Percentiles rank a stretch among this genome's conserved stretches.
These are phyloP conservation scores for Vesta saturnalis DNA, from an alignment of 2,888 invertebrate genomes.

Conservation along the genomic window DNA sequence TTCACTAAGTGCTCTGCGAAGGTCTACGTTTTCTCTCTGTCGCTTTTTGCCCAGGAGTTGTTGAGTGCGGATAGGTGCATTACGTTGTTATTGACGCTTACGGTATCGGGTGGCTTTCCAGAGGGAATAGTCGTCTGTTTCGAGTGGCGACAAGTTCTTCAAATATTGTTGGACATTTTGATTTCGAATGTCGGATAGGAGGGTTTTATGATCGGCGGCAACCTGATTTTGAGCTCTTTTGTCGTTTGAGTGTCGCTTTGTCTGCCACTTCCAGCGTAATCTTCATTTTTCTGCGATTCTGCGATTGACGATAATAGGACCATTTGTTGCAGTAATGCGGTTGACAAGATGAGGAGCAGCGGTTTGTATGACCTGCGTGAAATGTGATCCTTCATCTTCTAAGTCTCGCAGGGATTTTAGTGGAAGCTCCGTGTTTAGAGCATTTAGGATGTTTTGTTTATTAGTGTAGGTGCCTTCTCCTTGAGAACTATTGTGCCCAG, in stretches of 20 bases:
- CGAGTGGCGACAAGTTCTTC: too few relatives aligned
- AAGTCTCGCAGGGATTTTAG: neutral
- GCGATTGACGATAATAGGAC: neutral
- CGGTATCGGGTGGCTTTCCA: too few relatives aligned
- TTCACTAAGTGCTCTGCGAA: too few relatives aligned
- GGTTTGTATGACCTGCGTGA: neutral
- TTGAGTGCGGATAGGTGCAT: too few relatives aligned
- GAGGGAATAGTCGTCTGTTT: too few relatives aligned
- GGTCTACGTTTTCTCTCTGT: too few relatives aligned
- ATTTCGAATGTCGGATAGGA: too few relatives aligned
- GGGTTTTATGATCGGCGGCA: neutral
- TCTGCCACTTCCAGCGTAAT: neutral
- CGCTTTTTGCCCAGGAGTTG: too few relatives aligned
- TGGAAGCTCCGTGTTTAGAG: neutral
- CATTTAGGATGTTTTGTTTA: neutral
- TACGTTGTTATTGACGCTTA: too few relatives aligned
- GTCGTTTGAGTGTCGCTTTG: neutral
- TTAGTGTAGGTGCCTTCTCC: neutral
- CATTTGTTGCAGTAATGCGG: neutral
- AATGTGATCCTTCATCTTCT: neutral
- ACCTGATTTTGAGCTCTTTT: neutral
- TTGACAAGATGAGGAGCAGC: neutral
- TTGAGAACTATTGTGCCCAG: neutral
- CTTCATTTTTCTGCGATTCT: slow-evolving; percentile 12
- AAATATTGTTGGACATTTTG: too few relatives aligned